A percentile compares a stretch with the other conserved stretches of the same genome.
phyloP scores from a whole-genome alignment of 2,113 vertebrate genomes.

The Thryonomys swinderianus region DNA sequence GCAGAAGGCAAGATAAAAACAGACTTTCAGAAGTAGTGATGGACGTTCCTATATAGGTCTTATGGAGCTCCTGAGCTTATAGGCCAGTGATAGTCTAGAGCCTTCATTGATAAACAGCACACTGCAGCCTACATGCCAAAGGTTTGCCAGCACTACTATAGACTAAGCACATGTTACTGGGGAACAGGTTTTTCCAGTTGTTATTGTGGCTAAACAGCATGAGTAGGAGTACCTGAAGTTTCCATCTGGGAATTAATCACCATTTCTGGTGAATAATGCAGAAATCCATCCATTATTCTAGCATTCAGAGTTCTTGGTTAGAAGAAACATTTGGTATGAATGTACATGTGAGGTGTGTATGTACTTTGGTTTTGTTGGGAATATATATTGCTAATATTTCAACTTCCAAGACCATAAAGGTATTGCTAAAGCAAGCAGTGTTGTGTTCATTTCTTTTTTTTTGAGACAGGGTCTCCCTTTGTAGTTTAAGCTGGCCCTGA shows the following conservation, averaged over 20 bases:
- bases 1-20: too few relatives aligned
- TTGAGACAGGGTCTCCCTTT: too few relatives aligned
- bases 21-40: not conserved
- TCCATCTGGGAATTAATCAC: not conserved
- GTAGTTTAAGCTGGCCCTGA: too few relatives aligned
- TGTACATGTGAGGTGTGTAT: not conserved
- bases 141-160: not conserved
- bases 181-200: not conserved
- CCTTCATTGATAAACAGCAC: not conserved
- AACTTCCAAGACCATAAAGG: not conserved
- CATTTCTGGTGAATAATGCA: not conserved
- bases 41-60: fast-evolving
- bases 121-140: not conserved
- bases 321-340: not conserved
- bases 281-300: not conserved
- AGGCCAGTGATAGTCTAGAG: not conserved
- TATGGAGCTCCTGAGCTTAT: fast-evolving
- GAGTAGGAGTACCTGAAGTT: not conserved
- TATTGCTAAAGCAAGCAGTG: not conserved
- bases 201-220: not conserved
- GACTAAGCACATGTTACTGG: not conserved
- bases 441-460: not conserved
- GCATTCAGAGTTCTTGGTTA: not conserved
- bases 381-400: not conserved
- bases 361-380: not conserved